Evolutionary conservation across 2,113 vertebrate species (phyloP).

Genomic region (Pollachius pollachius): DNA sequence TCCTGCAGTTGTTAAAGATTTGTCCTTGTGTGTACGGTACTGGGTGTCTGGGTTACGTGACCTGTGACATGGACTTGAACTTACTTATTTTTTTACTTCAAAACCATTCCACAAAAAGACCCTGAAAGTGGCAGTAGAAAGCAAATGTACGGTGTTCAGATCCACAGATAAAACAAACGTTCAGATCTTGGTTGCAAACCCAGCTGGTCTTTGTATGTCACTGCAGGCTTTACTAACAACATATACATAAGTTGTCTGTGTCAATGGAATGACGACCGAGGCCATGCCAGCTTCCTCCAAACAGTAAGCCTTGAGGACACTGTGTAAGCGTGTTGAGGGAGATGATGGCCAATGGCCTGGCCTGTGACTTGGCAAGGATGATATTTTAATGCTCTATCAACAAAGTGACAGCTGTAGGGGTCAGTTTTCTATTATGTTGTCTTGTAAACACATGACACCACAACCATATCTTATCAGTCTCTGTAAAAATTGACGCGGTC

Average conservation of each 20-base stretch:
- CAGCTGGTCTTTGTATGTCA: slow-evolving; percentile 26
- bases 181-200: not conserved
- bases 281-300: slow-evolving; percentile 41
- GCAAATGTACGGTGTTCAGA: too few species aligned
- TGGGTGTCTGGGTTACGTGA: not conserved
- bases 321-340: slow-evolving; percentile 47
- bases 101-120: not conserved
- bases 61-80: slow-evolving; percentile 1
- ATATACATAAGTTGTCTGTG: slow-evolving; percentile 8
- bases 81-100: not conserved
- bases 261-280: slow-evolving; percentile 19
- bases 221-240: slow-evolving; percentile 27
- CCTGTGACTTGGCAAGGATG: slow-evolving; percentile 5
- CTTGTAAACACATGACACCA: slow-evolving; percentile 32
- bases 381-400: slow-evolving; percentile 47
- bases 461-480: slow-evolving; percentile 25
- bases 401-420: slow-evolving; percentile 46
- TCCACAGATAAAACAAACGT: not conserved
- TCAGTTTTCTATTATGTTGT: slow-evolving; percentile 41
- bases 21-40: not conserved
- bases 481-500: not conserved
- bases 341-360: slow-evolving; percentile 15
- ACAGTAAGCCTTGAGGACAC: slow-evolving; percentile 41
- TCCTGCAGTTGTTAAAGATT: slow-evolving; percentile 1
- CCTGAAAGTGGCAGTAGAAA: not conserved